Evolutionary conservation across 2,888 invertebrate species (phyloP), one percentile per base, ranked within the genome.

Genomic region (Sarcophaga rosellei): DNA sequence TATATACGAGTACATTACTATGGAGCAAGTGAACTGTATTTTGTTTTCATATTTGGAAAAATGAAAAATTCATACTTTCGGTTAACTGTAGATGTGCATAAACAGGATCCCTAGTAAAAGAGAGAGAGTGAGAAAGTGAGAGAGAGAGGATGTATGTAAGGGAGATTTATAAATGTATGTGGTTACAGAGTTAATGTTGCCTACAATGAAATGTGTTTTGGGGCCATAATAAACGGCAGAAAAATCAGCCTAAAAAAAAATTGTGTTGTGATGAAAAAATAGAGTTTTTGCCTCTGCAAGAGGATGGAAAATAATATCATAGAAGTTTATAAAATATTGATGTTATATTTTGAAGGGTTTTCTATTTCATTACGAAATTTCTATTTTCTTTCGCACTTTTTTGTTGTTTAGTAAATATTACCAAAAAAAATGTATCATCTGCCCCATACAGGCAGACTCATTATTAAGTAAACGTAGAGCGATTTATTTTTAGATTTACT

Each of bases 101-200:
- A 12, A 15, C 17, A 53, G 12, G 53, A 12, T 15, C 5, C 12
- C 4, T 3, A 10, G 17, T 53, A 17, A 15, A 11, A 15, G 47
- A 4, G 15, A 15, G 47, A 47, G 3, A 47, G n/a, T n/a, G 47
- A 12, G 47, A 12, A 0, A 0, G 47, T 8, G 15, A 15, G 47
- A 47, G 15, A 53, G 53, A 15, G 17, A 4, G 53, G 15, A 1
- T 53, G 53, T 17, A 1, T 53, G 53, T 17, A 4, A 17, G n/a
- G 15, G 47, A 20, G 17, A 69, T 78, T 78, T 20, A 47, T 47
- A 77, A 77, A 77, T 72, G 63, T 25, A 61, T 73, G 59, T 47
- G 73, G 80, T 66, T 73, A 45, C 72, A 61, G 59, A 73, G 73
- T 80, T 80, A 80, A 80, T 73, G 72, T 59, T 80, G 72, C 72